Evolutionary conservation across 64 coral and sea anemone genomes (phyloP).

Genomic region (Dendronephthya gigantea): DNA sequence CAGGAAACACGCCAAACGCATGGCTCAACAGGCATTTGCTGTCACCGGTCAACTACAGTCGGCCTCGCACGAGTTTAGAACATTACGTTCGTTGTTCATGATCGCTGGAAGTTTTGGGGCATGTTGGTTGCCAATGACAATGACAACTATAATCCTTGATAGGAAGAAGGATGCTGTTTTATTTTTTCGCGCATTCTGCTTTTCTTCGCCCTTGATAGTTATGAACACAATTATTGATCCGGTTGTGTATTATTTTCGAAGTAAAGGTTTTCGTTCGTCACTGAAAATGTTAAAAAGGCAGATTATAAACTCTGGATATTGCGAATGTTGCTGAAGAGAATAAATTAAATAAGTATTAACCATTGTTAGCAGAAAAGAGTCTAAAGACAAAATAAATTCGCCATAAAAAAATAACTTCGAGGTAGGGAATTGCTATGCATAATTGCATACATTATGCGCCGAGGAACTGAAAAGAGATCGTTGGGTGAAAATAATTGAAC

Average conservation of each 20-base stretch:
- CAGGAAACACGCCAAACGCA: too few species aligned
- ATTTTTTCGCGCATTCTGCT: not conserved
- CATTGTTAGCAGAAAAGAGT: too few species aligned
- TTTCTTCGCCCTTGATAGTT: not conserved
- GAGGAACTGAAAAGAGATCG: too few species aligned
- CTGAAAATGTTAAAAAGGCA: not conserved
- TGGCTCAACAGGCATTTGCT: too few species aligned
- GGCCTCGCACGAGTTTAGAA: not conserved
- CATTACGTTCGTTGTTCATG: not conserved
- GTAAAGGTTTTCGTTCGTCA: constrained; percentile 9
- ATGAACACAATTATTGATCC: not conserved
- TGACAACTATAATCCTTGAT: not conserved
- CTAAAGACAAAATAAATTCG: too few species aligned
- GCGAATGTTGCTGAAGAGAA: too few species aligned
- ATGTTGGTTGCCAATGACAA: constrained; percentile 6
- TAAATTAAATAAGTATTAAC: too few species aligned
- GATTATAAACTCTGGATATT: not conserved
- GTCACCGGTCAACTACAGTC: not conserved
- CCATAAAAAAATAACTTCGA: too few species aligned
- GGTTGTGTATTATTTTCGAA: not conserved
- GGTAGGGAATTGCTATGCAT: too few species aligned
- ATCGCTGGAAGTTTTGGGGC: not conserved
- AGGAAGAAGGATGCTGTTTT: not conserved
- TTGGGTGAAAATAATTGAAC: too few species aligned
- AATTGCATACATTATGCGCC: too few species aligned